Conservation (phyloP, 2,113 vertebrate species). For the Lophochroa leadbeateri region DNA sequence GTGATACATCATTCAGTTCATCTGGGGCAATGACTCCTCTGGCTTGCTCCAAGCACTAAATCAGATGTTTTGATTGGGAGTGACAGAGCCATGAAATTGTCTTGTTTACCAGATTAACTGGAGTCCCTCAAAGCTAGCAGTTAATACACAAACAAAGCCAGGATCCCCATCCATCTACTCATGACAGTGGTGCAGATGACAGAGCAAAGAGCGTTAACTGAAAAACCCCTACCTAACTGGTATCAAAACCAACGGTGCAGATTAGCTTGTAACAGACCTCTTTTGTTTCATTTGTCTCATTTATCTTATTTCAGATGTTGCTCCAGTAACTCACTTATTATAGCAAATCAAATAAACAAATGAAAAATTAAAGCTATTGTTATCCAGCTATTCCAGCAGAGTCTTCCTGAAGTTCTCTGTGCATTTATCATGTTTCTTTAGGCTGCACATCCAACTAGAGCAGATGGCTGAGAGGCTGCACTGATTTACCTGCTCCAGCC, state of each 20-base stretch:
- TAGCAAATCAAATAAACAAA: constrained; percentile 77
- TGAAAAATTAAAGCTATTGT: constrained; percentile 79
- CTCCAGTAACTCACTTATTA: constrained; percentile 43
- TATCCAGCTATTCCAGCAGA: constrained; percentile 38
- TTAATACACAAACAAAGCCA: not conserved
- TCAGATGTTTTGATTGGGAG: not conserved
- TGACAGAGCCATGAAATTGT: not conserved
- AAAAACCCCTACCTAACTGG: not conserved
- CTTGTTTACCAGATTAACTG: not conserved
- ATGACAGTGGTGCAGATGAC: not conserved
- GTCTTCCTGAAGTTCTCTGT: not conserved
- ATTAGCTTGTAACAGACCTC: not conserved
- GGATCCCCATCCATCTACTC: not conserved
- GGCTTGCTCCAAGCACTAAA: not conserved
- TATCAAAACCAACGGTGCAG: not conserved
- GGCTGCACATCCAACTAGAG: constrained; percentile 50
- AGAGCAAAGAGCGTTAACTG: not conserved
- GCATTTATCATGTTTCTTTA: constrained; percentile 39
- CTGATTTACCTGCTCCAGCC: constrained; percentile 54
- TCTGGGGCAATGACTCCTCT: not conserved
- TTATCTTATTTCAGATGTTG: constrained; percentile 55
- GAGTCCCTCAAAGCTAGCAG: not conserved
- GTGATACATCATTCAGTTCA: not conserved
- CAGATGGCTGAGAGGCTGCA: constrained; percentile 71
- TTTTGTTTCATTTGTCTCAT: constrained; percentile 20